Percentiles rank a stretch among this genome's conserved stretches.
phyloP scores from a whole-genome alignment of 1,140 invertebrate genomes.

The Cardiocondyla obscurior region DNA sequence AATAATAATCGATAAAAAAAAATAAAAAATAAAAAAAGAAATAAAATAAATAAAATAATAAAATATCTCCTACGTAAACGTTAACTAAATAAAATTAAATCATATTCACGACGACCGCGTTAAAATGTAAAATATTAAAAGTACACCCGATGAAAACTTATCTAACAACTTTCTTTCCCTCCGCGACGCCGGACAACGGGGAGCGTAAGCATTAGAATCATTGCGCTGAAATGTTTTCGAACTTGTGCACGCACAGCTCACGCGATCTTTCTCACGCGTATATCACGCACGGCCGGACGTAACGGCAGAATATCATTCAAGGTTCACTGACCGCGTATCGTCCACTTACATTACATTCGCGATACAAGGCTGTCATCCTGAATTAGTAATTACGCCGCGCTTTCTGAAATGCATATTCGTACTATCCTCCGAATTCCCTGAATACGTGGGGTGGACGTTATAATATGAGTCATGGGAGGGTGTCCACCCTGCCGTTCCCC shows the following conservation, averaged over 20 bases:
- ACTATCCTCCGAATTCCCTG: conserved; percentile 77
- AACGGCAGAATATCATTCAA: conserved; percentile 31
- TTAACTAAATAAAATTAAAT: not conserved
- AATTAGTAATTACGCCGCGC: conserved; percentile 65
- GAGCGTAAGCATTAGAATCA: not conserved
- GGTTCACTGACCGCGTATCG: conserved; percentile 52
- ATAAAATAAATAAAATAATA: no score
- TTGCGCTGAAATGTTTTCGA: conserved; percentile 32
- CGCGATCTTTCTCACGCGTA: conserved; percentile 10
- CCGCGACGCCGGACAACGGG: not conserved
- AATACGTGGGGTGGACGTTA: conserved; percentile 73
- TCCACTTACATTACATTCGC: conserved; percentile 50
- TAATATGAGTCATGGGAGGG: conserved; percentile 79
- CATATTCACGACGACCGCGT: not conserved
- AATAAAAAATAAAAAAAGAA: no score
- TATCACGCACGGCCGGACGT: not conserved
- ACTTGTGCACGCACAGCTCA: conserved; percentile 32
- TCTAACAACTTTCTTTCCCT: not conserved
- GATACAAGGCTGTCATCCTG: conserved; percentile 60
- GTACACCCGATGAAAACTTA: not conserved
- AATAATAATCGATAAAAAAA: no score
- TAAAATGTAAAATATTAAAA: not conserved
- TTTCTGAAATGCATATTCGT: conserved; percentile 72
- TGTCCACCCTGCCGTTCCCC: conserved; percentile 20
- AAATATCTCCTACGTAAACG: not conserved